Evolutionary conservation across 23 tunicate genomes (phyloP).

Genomic region (Styela plicata): DNA sequence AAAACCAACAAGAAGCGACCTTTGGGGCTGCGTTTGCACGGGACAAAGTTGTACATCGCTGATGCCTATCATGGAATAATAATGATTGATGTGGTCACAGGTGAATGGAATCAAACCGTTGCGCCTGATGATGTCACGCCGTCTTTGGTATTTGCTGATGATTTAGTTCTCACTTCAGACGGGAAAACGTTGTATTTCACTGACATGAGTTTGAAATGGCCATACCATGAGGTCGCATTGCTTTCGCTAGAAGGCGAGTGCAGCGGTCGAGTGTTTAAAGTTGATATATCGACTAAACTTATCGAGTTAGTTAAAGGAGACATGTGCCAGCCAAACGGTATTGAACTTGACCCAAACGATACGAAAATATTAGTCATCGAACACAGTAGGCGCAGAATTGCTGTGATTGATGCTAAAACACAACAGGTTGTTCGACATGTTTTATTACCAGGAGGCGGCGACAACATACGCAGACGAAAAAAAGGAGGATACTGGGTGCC

Average conservation of each 20-base stretch:
- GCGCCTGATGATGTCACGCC: not conserved
- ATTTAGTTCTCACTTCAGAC: not conserved
- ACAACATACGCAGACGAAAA: constrained; percentile 9
- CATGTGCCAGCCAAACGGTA: constrained; percentile 16
- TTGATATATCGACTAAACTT: constrained; percentile 1
- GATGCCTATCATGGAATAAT: not conserved
- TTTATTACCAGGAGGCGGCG: not conserved
- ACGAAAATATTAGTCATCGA: not conserved
- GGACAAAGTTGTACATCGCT: not conserved
- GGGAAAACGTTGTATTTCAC: constrained; percentile 23
- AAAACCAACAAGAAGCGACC: not conserved
- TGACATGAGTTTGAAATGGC: constrained; percentile 16
- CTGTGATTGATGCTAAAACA: not conserved
- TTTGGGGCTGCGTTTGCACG: not conserved
- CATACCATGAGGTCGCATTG: not conserved
- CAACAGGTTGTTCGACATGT: not conserved
- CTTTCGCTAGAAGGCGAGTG: constrained; percentile 1
- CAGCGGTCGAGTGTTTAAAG: constrained; percentile 12
- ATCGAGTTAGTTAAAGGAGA: not conserved
- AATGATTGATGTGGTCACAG: not conserved
- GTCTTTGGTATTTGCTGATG: constrained; percentile 10
- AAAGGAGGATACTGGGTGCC: constrained; percentile 20
- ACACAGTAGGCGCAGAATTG: not conserved
- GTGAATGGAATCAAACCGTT: not conserved
- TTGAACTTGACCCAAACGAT: constrained; percentile 1